Percentiles rank a stretch among this genome's conserved stretches.
These are phyloP conservation scores for Lepus americanus DNA, from an alignment of 2,113 vertebrate genomes.

Conservation along the genomic window DNA sequence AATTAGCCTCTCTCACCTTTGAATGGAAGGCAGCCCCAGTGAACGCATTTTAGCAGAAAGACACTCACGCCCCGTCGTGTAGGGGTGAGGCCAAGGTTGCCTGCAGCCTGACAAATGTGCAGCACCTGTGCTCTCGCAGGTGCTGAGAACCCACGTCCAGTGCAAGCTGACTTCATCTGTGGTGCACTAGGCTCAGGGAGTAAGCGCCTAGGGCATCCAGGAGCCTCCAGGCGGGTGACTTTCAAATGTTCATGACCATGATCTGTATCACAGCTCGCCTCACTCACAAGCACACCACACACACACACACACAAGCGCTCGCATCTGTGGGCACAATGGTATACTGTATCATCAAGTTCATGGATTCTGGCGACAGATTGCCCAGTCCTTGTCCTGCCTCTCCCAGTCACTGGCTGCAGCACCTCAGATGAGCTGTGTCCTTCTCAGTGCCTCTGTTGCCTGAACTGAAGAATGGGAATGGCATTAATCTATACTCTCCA, in stretches of 20 bases:
- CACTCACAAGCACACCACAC: not conserved
- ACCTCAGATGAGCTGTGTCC: not conserved
- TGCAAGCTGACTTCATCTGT: not conserved
- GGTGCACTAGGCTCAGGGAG: not conserved
- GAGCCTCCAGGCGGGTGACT: not conserved
- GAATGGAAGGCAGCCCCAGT: not conserved
- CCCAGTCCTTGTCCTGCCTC: not conserved
- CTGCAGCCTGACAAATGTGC: not conserved
- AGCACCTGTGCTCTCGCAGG: not conserved
- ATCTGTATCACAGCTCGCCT: not conserved
- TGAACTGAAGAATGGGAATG: not conserved
- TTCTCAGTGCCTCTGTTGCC: not conserved
- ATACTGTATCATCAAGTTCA: not conserved
- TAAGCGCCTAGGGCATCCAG: not conserved
- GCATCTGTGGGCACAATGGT: rapidly evolving
- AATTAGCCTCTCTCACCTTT: not conserved
- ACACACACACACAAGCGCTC: not conserved
- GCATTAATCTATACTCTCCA: not conserved
- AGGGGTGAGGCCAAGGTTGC: not conserved
- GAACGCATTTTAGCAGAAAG: not conserved
- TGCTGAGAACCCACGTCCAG: not conserved
- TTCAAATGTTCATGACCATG: not conserved
- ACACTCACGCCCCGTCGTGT: not conserved
- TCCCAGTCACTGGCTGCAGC: not conserved
- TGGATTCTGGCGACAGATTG: not conserved